Percentiles rank a stretch among this genome's conserved stretches.
phyloP scores from a whole-genome alignment of 53 echinoderm and acorn worm species.

The Arbacia lixula region DNA sequence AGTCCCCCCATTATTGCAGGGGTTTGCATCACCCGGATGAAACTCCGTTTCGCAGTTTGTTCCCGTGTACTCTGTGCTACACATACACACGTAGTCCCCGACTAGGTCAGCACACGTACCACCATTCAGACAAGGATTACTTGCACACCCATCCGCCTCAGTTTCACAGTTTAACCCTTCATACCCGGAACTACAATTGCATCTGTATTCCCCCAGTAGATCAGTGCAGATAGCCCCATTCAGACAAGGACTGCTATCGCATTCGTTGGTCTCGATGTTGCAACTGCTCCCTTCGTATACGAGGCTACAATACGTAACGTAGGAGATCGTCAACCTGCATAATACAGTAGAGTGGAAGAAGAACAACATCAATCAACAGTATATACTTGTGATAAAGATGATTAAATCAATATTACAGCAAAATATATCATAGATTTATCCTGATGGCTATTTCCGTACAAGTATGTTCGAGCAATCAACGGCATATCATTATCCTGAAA shows the following conservation, averaged over 20 bases:
- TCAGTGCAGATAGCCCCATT: conserved; percentile 2
- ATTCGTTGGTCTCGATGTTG: not conserved
- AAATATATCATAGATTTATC: too few species aligned
- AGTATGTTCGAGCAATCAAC: too few species aligned
- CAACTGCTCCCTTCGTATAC: conserved; percentile 1
- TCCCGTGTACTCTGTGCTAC: conserved; percentile 19
- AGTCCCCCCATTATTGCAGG: conserved; percentile 11
- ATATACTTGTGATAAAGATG: too few species aligned
- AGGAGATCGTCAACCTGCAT: not conserved
- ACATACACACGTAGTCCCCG: conserved; percentile 32
- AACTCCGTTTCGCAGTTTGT: not conserved
- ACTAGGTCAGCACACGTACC: conserved; percentile 51
- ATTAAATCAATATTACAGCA: too few species aligned
- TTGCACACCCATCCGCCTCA: conserved; percentile 54
- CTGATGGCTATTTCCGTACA: too few species aligned
- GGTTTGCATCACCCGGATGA: not conserved
- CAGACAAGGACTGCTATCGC: not conserved
- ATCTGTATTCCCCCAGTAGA: not conserved
- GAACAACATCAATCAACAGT: too few species aligned
- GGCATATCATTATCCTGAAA: too few species aligned
- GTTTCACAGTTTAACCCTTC: conserved; percentile 43
- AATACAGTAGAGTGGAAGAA: too few species aligned
- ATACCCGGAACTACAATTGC: conserved; percentile 43
- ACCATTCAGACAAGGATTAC: conserved; percentile 46
- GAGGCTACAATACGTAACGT: not conserved